phyloP scores from a whole-genome alignment of 2,888 invertebrate genomes.

The Ormyrus nitidulus region DNA sequence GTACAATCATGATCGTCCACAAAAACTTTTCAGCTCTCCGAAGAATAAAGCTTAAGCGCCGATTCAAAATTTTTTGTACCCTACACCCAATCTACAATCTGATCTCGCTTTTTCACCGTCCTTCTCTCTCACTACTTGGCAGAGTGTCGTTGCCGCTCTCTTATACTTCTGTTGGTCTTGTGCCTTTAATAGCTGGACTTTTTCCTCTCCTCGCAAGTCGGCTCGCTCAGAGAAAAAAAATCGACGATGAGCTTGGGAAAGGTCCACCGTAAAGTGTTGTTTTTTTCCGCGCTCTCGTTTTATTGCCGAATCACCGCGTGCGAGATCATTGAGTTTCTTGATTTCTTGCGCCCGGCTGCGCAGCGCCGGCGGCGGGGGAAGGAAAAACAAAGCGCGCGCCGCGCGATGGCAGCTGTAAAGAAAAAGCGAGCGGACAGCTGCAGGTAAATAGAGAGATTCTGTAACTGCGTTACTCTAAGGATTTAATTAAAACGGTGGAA shows the following conservation, averaged over 20 bases:
- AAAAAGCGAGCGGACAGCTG: background rate
- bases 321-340: slow-evolving; percentile 34
- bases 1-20: no score
- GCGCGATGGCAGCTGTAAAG: background rate
- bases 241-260: slow-evolving; percentile 36
- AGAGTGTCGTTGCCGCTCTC: background rate
- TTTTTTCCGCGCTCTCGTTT: slow-evolving; percentile 32
- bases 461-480: no score
- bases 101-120: slow-evolving; percentile 2
- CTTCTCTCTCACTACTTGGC: background rate
- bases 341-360: slow-evolving; percentile 10
- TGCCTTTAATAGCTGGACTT: background rate
- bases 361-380: background rate
- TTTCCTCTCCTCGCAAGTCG: no score
- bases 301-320: slow-evolving; percentile 42
- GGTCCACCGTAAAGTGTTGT: slow-evolving; percentile 27
- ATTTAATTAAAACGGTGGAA: no score
- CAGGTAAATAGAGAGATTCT: background rate
- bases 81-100: background rate
- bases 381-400: slow-evolving; percentile 1
- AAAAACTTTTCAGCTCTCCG: no score
- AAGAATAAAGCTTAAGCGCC: no score
- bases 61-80: no score
- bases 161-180: background rate
- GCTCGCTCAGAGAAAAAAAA: background rate